Evolutionary conservation across 2,797 vertebrate species (phyloP).

Genomic region (Rhincodon typus): DNA sequence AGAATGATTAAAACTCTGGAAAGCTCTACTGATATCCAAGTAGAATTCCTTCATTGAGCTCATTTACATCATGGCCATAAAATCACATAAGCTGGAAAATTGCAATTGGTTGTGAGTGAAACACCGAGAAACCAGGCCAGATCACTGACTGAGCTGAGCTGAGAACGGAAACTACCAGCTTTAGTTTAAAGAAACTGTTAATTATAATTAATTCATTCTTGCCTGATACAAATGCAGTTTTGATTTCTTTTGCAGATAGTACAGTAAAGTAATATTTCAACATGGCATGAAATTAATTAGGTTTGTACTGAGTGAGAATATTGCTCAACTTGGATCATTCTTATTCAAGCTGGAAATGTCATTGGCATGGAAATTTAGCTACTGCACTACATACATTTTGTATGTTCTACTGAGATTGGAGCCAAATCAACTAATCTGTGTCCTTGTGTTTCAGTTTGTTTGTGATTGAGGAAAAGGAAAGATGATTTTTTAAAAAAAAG

Average conservation of each 20-base stretch:
- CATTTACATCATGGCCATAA: slow-evolving; percentile 1
- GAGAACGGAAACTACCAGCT: not conserved
- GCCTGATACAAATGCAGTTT: not conserved
- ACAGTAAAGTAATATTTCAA: not conserved
- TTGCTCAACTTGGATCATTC: not conserved
- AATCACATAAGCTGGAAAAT: not conserved
- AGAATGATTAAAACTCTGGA: slow-evolving; percentile 25
- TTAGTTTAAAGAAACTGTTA: not conserved
- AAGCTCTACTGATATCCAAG: not conserved
- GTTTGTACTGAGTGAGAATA: not conserved
- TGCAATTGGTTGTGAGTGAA: not conserved
- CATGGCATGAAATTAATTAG: not conserved
- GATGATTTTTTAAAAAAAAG: not conserved
- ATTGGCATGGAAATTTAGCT: not conserved
- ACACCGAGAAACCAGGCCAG: not conserved
- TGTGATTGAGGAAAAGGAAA: too few relatives aligned
- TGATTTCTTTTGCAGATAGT: not conserved
- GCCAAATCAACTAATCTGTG: too few relatives aligned
- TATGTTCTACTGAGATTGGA: not conserved
- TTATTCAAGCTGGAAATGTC: not conserved
- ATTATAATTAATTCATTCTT: not conserved
- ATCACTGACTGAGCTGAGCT: not conserved
- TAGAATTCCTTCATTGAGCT: not conserved
- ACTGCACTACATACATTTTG: not conserved
- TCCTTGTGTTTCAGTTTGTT: too few relatives aligned